These are phyloP conservation scores for rabbit (Oryctolagus cuniculus) DNA, from an alignment of 2,113 vertebrate species.

Conservation along the genomic window mOryCun1.1 NC_091432.1:221381001-221381500, in stretches of 20 bases:
- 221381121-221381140: background rate
- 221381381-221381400: too few species aligned
- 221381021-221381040: too few species aligned
- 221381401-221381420: too few species aligned
- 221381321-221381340: background rate
- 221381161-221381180: background rate
- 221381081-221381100: background rate
- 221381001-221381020: too few species aligned
- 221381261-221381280: background rate
- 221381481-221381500: too few species aligned
- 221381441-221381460: too few species aligned
- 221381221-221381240: background rate
- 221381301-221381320: background rate
- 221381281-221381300: background rate
- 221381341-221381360: background rate
- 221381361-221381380: background rate
- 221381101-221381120: background rate
- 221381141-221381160: background rate
- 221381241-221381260: background rate
- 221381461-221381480: too few species aligned
- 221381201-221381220: background rate
- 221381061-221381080: too few species aligned
- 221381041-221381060: too few species aligned
- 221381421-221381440: too few species aligned
- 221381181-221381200: background rate